Evolutionary conservation across 1,140 invertebrate species (phyloP), one percentile per base, ranked within the genome.

Genomic region (Homarus americanus): DNA sequence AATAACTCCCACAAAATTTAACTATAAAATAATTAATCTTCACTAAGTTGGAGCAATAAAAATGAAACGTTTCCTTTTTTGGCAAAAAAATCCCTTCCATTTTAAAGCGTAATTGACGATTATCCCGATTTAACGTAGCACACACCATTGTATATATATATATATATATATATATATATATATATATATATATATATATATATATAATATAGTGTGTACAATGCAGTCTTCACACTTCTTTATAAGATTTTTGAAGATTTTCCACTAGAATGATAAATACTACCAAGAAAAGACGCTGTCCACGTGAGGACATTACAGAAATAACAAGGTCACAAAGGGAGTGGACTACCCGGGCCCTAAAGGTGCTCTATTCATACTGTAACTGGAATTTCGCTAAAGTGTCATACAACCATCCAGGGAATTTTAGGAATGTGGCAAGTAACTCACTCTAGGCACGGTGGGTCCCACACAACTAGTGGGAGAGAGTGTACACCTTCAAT

Each of bases 91-190:
- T n/a, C n/a, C n/a, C n/a, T n/a, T n/a, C n/a, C n/a, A n/a, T n/a
- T n/a, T n/a, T n/a, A n/a, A n/a, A n/a, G n/a, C n/a, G n/a, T n/a
- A n/a, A n/a, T n/a, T n/a, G n/a, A n/a, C n/a, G n/a, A n/a, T n/a
- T n/a, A n/a, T n/a, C n/a, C n/a, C n/a, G n/a, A n/a, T n/a, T n/a
- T n/a, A 49, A 49, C 15, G 15, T 49, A 0, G 15, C 44, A 49
- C 7, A 10, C 7, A 49, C 44, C 44, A 49, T 3, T 20, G 17
- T 58, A 58, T 58, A 58, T 58, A 10, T 17, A 58, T 58, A 58
- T 58, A 83, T 83, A 82, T 83, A 66, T 83, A 83, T 66, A 66
- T 83, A 66, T 66, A 66, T 83, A 69, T 83, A 83, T 38, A 66
- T 83, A 83, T 69, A 63, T 83, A 69, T 83, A 69, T 63, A 24